A percentile compares a stretch with the other conserved stretches of the same genome.
Conservation (phyloP, 2,888 invertebrate genomes). For the Strigamia crassipes region DNA sequence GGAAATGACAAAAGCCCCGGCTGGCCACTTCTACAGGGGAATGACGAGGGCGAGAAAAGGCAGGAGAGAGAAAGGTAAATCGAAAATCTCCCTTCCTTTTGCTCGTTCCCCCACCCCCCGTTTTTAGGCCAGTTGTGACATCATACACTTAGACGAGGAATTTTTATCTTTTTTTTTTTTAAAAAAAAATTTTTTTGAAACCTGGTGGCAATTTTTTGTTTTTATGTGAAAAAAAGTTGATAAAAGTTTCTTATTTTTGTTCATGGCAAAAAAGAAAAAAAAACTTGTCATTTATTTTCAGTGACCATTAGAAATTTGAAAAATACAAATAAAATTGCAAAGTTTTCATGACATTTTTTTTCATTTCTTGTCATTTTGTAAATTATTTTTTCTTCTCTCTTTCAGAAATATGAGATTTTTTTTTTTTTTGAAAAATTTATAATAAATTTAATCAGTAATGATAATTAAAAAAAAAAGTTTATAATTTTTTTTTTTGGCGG, state of each 20-base stretch:
- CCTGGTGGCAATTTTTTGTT: slow-evolving; percentile 21
- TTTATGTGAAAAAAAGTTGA: not conserved
- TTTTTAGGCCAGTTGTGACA: slow-evolving; percentile 14
- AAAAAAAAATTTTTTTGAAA: not conserved
- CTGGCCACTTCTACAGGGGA: slow-evolving; percentile 35
- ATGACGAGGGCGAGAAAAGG: slow-evolving; percentile 26
- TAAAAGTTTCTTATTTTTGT: not conserved
- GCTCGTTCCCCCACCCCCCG: not conserved
- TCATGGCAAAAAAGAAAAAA: slow-evolving; percentile 38
- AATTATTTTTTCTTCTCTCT: not conserved
- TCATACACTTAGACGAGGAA: not conserved
- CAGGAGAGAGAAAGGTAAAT: not conserved
- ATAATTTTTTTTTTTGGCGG: not conserved
- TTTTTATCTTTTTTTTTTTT: not conserved
- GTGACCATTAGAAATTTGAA: slow-evolving; percentile 39
- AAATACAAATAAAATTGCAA: slow-evolving; percentile 41
- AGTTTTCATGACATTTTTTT: not conserved
- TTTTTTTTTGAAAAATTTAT: not conserved
- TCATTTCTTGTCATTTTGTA: slow-evolving; percentile 24
- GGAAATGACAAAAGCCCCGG: slow-evolving; percentile 30
- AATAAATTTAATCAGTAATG: not conserved
- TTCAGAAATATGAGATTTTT: slow-evolving; percentile 12
- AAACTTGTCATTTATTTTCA: slow-evolving; percentile 25
- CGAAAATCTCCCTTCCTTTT: not conserved
- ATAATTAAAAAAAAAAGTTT: not conserved